Percentiles rank a stretch among this genome's conserved stretches.
Evolutionary conservation across 1,140 invertebrate genomes (phyloP).

Genomic region (Macrocentrus cingulum): DNA sequence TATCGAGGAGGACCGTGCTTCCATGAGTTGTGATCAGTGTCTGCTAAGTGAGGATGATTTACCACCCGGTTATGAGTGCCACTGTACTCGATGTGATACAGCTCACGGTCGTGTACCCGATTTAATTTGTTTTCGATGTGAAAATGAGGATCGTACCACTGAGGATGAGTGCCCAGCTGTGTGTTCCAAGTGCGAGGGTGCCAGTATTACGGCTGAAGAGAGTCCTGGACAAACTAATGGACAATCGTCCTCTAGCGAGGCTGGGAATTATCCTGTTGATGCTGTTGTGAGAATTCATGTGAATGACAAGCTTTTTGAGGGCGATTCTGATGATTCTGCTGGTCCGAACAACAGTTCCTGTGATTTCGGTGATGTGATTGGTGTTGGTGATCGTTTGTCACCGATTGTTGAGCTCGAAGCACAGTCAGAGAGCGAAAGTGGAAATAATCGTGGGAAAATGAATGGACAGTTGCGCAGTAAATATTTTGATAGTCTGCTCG

Average conservation of each 20-base stretch:
- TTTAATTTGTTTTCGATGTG: constrained; percentile 31
- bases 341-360: constrained; percentile 23
- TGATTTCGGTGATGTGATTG: constrained; percentile 12
- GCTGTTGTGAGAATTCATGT: constrained; percentile 48
- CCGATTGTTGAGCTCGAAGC: constrained; percentile 51
- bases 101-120: constrained; percentile 36
- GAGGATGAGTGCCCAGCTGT: constrained; percentile 31
- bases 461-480: constrained; percentile 39
- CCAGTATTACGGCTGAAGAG: constrained; percentile 18
- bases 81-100: constrained; percentile 43
- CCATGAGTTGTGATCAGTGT: constrained; percentile 39
- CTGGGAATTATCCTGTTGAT: constrained; percentile 39
- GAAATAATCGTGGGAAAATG: constrained; percentile 16
- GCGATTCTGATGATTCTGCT: constrained; percentile 42
- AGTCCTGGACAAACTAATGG: constrained; percentile 22
- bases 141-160: constrained; percentile 38
- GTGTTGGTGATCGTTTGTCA: constrained; percentile 42
- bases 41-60: constrained; percentile 31
- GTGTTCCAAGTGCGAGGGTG: constrained; percentile 38
- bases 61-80: constrained; percentile 25
- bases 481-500: constrained; percentile 55
- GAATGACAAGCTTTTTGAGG: constrained; percentile 43
- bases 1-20: constrained; percentile 28
- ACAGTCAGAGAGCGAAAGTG: constrained; percentile 47
- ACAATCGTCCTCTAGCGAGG: constrained; percentile 34